Conservation (phyloP, 1,140 invertebrate species). For the Gonioctena quinquepunctata region DNA sequence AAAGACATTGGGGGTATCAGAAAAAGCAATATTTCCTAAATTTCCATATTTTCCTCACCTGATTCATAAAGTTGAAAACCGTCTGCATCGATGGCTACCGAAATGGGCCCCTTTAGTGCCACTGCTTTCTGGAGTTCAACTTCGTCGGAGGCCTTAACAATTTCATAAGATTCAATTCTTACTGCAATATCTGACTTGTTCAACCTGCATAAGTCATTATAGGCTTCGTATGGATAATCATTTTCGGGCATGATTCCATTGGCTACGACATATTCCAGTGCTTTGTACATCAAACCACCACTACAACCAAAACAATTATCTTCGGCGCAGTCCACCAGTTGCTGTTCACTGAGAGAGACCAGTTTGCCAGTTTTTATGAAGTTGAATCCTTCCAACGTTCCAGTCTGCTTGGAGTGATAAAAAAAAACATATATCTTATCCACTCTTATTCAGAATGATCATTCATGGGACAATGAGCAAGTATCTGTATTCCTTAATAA, state of each 20-base stretch:
- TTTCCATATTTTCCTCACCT: too few species aligned
- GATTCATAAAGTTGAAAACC: slow-evolving; percentile 64
- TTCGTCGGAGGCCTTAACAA: slow-evolving; percentile 1
- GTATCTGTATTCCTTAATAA: too few species aligned
- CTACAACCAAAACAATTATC: neutral
- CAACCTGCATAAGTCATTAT: slow-evolving; percentile 7
- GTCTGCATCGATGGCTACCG: slow-evolving; percentile 91
- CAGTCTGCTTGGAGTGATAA: too few species aligned
- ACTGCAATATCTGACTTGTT: slow-evolving; percentile 3
- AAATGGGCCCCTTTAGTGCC: slow-evolving; percentile 73
- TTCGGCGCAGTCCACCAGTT: slow-evolving; percentile 19
- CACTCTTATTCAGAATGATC: too few species aligned
- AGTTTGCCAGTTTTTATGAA: slow-evolving; percentile 1
- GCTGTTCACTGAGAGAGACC: slow-evolving; percentile 19
- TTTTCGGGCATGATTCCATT: slow-evolving; percentile 24
- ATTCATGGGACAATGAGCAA: too few species aligned
- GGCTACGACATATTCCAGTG: slow-evolving; percentile 2
- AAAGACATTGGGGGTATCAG: too few species aligned
- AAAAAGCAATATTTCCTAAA: too few species aligned
- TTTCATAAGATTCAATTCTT: neutral
- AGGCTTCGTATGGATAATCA: slow-evolving; percentile 18
- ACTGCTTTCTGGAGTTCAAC: slow-evolving; percentile 6
- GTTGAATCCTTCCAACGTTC: neutral
- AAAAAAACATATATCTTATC: too few species aligned
- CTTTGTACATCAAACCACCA: slow-evolving; percentile 4